Conservation (phyloP, 1,140 invertebrate genomes). For the Scaptomyza pallida region DNA sequence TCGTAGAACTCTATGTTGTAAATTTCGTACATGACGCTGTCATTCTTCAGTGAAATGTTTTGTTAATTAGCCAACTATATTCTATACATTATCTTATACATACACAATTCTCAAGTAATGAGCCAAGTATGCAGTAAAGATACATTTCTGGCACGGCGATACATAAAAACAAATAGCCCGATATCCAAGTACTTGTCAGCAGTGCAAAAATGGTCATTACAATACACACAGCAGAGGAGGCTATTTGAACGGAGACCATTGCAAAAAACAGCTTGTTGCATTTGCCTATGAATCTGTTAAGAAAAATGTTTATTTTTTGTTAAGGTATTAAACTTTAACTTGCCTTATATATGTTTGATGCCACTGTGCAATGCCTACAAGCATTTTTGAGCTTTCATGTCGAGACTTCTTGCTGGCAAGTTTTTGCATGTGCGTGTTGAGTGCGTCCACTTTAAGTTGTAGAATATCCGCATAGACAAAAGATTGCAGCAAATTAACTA, state of each 20-base stretch:
- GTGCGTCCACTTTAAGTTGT: constrained; percentile 27
- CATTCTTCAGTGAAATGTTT: constrained; percentile 4
- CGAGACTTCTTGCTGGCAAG: background rate
- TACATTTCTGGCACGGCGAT: constrained; percentile 43
- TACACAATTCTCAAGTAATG: constrained; percentile 49
- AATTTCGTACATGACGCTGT: constrained; percentile 40
- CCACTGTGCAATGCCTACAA: constrained; percentile 49
- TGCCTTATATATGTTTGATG: constrained; percentile 50
- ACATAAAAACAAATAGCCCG: constrained; percentile 37
- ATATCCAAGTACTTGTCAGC: constrained; percentile 40
- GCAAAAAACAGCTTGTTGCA: constrained; percentile 41
- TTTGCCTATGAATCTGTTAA: constrained; percentile 30
- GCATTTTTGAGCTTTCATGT: background rate
- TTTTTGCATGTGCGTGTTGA: constrained; percentile 25
- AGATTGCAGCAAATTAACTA: constrained; percentile 41
- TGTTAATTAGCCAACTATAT: background rate
- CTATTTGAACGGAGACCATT: constrained; percentile 41
- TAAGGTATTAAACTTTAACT: background rate
- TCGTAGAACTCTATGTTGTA: constrained; percentile 61
- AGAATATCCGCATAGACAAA: constrained; percentile 48
- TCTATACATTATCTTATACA: background rate
- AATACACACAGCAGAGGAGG: constrained; percentile 42
- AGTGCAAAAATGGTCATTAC: constrained; percentile 43
- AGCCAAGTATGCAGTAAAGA: constrained; percentile 53
- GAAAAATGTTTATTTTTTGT: background rate